These are phyloP conservation scores for Nannospalax galili DNA, from an alignment of 2,113 vertebrate species.

Conservation along the genomic window DNA sequence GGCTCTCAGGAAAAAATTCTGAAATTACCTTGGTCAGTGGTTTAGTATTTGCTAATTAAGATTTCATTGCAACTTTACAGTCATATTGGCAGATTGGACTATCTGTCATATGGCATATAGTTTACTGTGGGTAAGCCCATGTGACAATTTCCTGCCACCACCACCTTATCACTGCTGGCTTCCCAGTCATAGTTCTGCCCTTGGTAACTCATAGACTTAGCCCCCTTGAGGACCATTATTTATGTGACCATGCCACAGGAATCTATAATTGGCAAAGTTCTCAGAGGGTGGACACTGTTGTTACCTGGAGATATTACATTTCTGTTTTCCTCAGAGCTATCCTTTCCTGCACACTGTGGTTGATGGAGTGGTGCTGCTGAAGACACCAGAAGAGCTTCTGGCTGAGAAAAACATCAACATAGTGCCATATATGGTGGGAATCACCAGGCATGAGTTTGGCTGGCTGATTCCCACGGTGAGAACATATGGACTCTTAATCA, in stretches of 20 bases:
- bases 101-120: no score
- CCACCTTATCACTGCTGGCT: no score
- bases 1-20: no score
- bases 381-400: constrained; percentile 49
- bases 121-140: neutral
- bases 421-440: constrained; percentile 43
- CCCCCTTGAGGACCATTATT: neutral
- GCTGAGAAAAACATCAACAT: constrained; percentile 56
- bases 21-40: no score
- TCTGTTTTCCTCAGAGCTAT: neutral
- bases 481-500: neutral
- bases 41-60: no score
- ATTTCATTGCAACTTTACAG: no score
- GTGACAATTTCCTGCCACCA: neutral
- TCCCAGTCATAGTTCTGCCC: neutral
- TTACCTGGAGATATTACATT: rapidly evolving
- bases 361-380: constrained; percentile 60
- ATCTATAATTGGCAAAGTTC: rapidly evolving
- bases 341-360: neutral
- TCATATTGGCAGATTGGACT: no score
- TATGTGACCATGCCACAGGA: no score
- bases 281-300: no score
- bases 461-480: constrained; percentile 70
- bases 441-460: constrained; percentile 74
- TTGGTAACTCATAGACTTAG: no score